A percentile compares a stretch with the other conserved stretches of the same genome.
Evolutionary conservation across 2,797 vertebrate species (phyloP).

Genomic region (Percopsis omiscomaycus): DNA sequence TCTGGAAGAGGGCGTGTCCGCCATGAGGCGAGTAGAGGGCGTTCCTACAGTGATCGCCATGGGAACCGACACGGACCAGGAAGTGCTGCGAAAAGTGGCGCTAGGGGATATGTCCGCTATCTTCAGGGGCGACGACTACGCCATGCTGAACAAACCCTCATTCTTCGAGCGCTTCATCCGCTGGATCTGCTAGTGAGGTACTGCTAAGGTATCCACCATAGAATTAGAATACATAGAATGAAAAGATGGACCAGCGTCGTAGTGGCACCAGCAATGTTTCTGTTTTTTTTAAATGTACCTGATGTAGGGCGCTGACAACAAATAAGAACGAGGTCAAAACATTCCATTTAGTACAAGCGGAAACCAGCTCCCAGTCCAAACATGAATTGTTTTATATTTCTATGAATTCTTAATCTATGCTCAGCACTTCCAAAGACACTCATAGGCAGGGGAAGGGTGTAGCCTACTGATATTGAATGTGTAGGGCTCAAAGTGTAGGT

Average conservation of each 20-base stretch:
- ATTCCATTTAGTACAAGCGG: conserved; percentile 20
- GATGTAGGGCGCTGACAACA: conserved; percentile 43
- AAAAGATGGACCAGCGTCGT: conserved; percentile 38
- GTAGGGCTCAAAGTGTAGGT: conserved; percentile 46
- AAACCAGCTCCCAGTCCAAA: conserved; percentile 1
- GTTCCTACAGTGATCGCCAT: conserved; percentile 90
- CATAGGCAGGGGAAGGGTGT: conserved; percentile 32
- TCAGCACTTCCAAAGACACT: conserved; percentile 50
- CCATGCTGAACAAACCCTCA: conserved; percentile 78
- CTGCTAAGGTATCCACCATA: conserved; percentile 48
- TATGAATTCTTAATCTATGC: conserved; percentile 45
- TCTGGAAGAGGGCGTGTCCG: conserved; percentile 85
- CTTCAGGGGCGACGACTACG: conserved; percentile 86
- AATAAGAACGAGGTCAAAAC: conserved; percentile 21
- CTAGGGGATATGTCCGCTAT: conserved; percentile 88
- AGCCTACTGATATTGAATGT: conserved; percentile 62
- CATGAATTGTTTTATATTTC: conserved; percentile 21
- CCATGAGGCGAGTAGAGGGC: conserved; percentile 89
- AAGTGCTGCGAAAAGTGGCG: conserved; percentile 85
- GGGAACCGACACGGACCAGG: conserved; percentile 85
- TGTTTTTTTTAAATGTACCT: conserved; percentile 38
- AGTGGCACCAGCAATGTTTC: conserved; percentile 19
- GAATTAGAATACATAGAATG: conserved; percentile 49
- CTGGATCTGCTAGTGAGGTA: conserved; percentile 92
- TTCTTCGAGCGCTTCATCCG: conserved; percentile 93